These are phyloP conservation scores for Drosophila neocordata DNA, from an alignment of 1,140 invertebrate genomes.

Conservation along the genomic window DNA sequence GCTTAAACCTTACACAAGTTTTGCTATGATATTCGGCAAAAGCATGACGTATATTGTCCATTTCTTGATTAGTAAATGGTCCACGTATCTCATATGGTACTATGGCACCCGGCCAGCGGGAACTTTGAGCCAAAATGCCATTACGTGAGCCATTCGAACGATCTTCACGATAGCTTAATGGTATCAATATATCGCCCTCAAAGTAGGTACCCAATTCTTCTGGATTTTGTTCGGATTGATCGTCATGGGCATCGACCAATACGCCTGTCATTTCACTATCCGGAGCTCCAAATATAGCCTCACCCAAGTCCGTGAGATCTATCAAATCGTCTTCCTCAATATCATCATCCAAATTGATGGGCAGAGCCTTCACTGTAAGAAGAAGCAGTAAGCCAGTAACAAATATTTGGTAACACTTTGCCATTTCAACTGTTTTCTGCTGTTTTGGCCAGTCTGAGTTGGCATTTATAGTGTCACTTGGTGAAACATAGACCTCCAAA, in stretches of 20 bases:
- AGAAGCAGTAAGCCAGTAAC: slow-evolving; percentile 7
- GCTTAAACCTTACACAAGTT: slow-evolving; percentile 89
- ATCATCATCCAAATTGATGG: slow-evolving; percentile 25
- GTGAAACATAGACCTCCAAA: slow-evolving; percentile 66
- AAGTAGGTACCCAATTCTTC: slow-evolving; percentile 89
- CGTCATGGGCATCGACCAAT: slow-evolving; percentile 87
- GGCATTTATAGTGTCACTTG: slow-evolving; percentile 46
- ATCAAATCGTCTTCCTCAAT: slow-evolving; percentile 81
- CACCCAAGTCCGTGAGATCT: slow-evolving; percentile 84
- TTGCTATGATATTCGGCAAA: slow-evolving; percentile 87
- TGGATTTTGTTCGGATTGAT: slow-evolving; percentile 86
- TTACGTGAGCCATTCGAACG: slow-evolving; percentile 82
- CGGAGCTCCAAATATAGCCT: slow-evolving; percentile 84
- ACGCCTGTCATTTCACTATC: slow-evolving; percentile 81
- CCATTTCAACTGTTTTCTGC: slow-evolving; percentile 49
- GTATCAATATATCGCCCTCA: slow-evolving; percentile 87
- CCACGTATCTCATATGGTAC: slow-evolving; percentile 89
- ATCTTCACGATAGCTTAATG: slow-evolving; percentile 84
- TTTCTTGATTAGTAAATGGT: slow-evolving; percentile 84
- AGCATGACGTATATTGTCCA: slow-evolving; percentile 85
- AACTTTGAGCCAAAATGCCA: slow-evolving; percentile 85
- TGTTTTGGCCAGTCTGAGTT: neutral
- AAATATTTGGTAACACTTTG: slow-evolving; percentile 30
- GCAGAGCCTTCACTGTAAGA: slow-evolving; percentile 1
- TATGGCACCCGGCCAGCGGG: slow-evolving; percentile 87